Evolutionary conservation across 1,140 invertebrate genomes (phyloP).

Genomic region (Galleria mellonella): DNA sequence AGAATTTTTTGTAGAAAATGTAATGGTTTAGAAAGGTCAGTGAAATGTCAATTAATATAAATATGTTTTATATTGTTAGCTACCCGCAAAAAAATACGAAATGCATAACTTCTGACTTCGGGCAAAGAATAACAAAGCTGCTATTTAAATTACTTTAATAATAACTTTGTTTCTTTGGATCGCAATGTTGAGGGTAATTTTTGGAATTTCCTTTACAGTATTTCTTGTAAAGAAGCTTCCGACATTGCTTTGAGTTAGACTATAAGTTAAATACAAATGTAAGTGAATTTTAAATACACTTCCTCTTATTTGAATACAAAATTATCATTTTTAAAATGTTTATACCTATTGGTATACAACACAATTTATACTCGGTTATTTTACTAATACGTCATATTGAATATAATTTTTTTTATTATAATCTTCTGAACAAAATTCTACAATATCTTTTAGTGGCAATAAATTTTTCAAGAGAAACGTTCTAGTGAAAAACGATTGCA

Average conservation of each 20-base stretch:
- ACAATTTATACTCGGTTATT: too few relatives aligned
- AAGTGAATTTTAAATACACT: too few relatives aligned
- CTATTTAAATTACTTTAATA: slow-evolving; percentile 51
- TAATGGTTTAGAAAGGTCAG: too few relatives aligned
- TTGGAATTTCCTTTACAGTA: slow-evolving; percentile 58
- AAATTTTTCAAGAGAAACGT: background rate
- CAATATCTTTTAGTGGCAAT: too few relatives aligned
- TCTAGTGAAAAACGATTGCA: background rate
- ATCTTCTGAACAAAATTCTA: background rate
- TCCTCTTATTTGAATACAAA: too few relatives aligned
- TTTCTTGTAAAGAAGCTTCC: slow-evolving; percentile 50
- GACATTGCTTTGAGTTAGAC: slow-evolving; percentile 34
- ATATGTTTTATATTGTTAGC: slow-evolving; percentile 12
- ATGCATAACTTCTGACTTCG: slow-evolving; percentile 37
- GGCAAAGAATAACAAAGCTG: slow-evolving; percentile 42
- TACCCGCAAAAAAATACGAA: slow-evolving; percentile 19
- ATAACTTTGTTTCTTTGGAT: slow-evolving; percentile 53
- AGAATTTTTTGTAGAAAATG: too few relatives aligned
- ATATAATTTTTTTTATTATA: too few relatives aligned
- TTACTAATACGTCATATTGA: too few relatives aligned
- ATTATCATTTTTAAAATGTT: too few relatives aligned
- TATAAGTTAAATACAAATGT: too few relatives aligned
- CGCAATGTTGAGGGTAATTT: slow-evolving; percentile 45
- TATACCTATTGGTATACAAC: too few relatives aligned
- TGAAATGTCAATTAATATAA: slow-evolving; percentile 7